Percentiles rank a stretch among this genome's conserved stretches.
Evolutionary conservation across 2,888 invertebrate genomes (phyloP).

Genomic region (Mermis nigrescens): DNA sequence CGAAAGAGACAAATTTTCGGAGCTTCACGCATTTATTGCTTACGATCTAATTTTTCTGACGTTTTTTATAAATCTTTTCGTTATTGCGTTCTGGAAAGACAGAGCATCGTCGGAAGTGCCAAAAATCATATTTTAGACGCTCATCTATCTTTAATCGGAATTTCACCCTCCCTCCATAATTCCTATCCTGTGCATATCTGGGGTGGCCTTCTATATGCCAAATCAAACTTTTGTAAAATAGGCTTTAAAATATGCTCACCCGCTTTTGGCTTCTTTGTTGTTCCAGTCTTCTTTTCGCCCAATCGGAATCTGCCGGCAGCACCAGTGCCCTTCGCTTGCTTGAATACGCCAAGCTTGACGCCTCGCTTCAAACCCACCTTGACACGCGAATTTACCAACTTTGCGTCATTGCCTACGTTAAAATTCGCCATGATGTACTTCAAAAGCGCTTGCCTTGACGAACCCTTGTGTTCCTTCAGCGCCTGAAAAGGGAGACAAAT

Average conservation of each 20-base stretch:
- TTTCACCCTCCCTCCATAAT: too few species aligned
- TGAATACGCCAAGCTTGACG: constrained; percentile 28
- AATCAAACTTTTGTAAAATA: neutral
- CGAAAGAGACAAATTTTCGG: too few species aligned
- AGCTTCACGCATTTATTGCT: too few species aligned
- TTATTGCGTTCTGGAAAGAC: too few species aligned
- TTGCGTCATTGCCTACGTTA: constrained; percentile 32
- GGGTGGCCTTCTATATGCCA: too few species aligned
- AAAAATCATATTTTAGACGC: too few species aligned
- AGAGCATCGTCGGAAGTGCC: too few species aligned
- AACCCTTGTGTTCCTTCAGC: constrained; percentile 35
- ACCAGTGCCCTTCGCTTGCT: constrained; percentile 24
- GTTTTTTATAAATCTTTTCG: too few species aligned
- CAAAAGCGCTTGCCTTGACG: constrained; percentile 35
- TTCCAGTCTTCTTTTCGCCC: constrained; percentile 3
- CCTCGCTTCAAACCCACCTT: constrained; percentile 30
- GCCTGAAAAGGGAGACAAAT: neutral
- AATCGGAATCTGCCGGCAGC: constrained; percentile 5
- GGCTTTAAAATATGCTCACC: neutral
- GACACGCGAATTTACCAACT: constrained; percentile 26
- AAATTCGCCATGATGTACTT: constrained; percentile 34
- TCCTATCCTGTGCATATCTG: too few species aligned
- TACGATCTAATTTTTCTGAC: too few species aligned
- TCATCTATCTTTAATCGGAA: too few species aligned
- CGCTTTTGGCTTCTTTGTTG: neutral